phyloP scores from a whole-genome alignment of 2,888 invertebrate genomes.

The Itoplectis maculator region DNA sequence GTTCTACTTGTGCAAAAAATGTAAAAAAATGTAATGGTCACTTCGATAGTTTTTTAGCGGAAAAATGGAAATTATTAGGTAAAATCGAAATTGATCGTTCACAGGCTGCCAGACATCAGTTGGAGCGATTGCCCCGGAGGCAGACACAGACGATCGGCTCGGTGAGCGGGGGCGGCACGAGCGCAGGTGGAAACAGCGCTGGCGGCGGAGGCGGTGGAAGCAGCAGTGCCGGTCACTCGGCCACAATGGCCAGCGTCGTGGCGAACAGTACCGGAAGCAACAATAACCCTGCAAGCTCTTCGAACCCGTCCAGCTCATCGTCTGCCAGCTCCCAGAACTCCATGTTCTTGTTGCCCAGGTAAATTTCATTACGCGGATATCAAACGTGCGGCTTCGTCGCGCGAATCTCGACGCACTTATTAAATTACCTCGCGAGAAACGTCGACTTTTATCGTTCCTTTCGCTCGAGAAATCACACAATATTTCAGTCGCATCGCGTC shows the following conservation, averaged over 20 bases:
- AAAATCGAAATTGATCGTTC: conserved; percentile 30
- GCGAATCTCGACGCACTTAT: not conserved
- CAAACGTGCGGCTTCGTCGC: not conserved
- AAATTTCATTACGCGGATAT: conserved; percentile 52
- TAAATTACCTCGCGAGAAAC: no score
- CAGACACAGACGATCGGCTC: conserved; percentile 88
- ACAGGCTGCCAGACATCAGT: conserved; percentile 92
- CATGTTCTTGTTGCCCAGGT: conserved; percentile 83
- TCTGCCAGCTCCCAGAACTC: conserved; percentile 82
- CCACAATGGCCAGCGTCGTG: conserved; percentile 82
- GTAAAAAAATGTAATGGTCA: no score
- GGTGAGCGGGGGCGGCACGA: conserved; percentile 85
- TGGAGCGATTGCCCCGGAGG: conserved; percentile 95
- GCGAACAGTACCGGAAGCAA: conserved; percentile 81
- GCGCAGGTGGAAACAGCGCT: conserved; percentile 72
- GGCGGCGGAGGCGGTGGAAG: conserved; percentile 70
- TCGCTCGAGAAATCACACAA: no score
- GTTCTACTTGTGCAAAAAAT: no score
- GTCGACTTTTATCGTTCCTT: no score
- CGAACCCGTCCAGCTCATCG: conserved; percentile 81
- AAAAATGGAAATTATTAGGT: no score
- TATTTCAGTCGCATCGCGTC: not conserved
- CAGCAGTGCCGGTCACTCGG: conserved; percentile 79
- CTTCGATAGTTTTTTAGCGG: no score
- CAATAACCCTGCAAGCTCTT: conserved; percentile 80